Conservation (phyloP, 2,113 vertebrate genomes). For the Oxyruncus cristatus region DNA sequence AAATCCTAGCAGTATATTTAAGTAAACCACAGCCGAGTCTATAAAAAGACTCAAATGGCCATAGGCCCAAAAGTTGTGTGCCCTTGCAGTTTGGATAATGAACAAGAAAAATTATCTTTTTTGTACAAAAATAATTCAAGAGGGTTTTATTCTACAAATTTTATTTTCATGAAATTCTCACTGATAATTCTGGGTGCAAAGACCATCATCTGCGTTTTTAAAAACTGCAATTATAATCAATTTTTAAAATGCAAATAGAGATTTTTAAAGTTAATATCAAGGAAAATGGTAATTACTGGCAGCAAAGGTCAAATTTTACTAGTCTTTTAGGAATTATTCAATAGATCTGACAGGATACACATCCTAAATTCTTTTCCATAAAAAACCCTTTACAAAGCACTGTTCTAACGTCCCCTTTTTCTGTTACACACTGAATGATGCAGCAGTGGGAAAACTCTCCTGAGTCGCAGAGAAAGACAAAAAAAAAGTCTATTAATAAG, state of each 20-base stretch:
- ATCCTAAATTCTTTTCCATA: constrained; percentile 13
- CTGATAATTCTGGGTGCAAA: not conserved
- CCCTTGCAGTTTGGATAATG: not conserved
- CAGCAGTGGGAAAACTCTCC: not conserved
- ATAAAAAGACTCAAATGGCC: constrained; percentile 45
- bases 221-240: not conserved
- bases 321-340: constrained; percentile 44
- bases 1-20: constrained; percentile 35
- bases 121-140: not conserved
- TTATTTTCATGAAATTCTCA: not conserved
- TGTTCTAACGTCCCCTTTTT: constrained; percentile 17
- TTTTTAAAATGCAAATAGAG: constrained; percentile 13
- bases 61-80: constrained; percentile 1
- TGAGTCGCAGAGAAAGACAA: not conserved
- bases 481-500: not conserved
- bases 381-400: not conserved
- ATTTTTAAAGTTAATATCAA: constrained; percentile 32
- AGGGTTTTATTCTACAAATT: not conserved
- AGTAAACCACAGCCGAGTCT: constrained; percentile 15
- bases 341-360: constrained; percentile 12
- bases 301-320: constrained; percentile 32
- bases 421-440: not conserved
- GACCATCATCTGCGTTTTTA: not conserved
- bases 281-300: constrained; percentile 22
- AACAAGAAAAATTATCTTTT: constrained; percentile 14